phyloP scores from a whole-genome alignment of 2,888 invertebrate genomes.

The Campoletis raptor region DNA sequence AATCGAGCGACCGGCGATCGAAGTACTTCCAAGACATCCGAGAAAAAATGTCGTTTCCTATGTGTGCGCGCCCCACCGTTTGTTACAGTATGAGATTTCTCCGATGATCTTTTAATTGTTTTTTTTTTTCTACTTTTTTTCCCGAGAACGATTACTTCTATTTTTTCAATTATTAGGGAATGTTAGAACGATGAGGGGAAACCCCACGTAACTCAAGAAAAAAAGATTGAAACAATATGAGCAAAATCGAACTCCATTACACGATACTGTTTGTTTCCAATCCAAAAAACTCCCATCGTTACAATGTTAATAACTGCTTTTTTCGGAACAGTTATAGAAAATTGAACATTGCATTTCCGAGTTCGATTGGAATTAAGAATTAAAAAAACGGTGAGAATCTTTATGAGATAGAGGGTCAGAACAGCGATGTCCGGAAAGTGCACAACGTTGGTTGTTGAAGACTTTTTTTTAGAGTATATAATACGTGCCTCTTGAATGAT shows the following conservation, averaged over 20 bases:
- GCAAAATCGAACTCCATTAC: slow-evolving; percentile 44
- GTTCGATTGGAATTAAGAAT: neutral
- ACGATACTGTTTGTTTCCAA: slow-evolving; percentile 5
- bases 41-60: slow-evolving; percentile 3
- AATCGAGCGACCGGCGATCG: slow-evolving; percentile 43
- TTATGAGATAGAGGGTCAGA: slow-evolving; percentile 5
- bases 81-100: slow-evolving; percentile 52
- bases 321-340: slow-evolving; percentile 10
- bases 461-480: slow-evolving; percentile 23
- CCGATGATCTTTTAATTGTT: neutral
- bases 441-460: slow-evolving; percentile 4
- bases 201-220: slow-evolving; percentile 25
- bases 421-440: neutral
- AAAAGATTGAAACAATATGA: slow-evolving; percentile 8
- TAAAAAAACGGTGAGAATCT: slow-evolving; percentile 19
- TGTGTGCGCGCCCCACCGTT: slow-evolving; percentile 3
- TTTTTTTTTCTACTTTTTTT: slow-evolving; percentile 20
- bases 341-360: neutral
- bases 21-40: neutral
- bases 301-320: neutral
- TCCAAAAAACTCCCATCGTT: neutral
- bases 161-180: slow-evolving; percentile 56
- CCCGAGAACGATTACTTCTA: slow-evolving; percentile 25
- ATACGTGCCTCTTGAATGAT: slow-evolving; percentile 26
- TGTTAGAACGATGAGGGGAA: slow-evolving; percentile 48